Evolutionary conservation across 2,888 invertebrate genomes (phyloP).

Genomic region (Habroteleia sp.): DNA sequence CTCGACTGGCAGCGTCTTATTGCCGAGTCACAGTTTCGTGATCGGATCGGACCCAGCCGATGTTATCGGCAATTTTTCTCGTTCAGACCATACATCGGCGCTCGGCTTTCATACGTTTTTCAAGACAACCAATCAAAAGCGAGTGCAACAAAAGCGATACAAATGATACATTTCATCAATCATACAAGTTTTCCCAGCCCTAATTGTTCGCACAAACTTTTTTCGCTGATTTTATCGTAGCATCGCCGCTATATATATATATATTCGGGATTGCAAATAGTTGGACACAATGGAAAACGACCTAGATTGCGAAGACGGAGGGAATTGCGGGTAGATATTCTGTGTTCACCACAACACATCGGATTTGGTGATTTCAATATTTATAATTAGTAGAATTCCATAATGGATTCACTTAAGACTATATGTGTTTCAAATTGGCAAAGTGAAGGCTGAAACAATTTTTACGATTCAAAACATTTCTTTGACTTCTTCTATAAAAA

Average conservation of each 20-base stretch:
- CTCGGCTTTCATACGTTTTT: conserved; percentile 40
- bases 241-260: conserved; percentile 27
- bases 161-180: conserved; percentile 61
- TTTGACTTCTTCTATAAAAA: too few species aligned
- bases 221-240: conserved; percentile 44
- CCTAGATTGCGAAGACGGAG: conserved; percentile 30
- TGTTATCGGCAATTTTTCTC: conserved; percentile 59
- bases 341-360: too few species aligned
- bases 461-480: too few species aligned
- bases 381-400: too few species aligned
- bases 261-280: conserved; percentile 43
- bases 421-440: too few species aligned
- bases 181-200: conserved; percentile 56
- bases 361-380: conserved; percentile 17
- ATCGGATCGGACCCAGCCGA: conserved; percentile 53
- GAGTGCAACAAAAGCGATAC: conserved; percentile 50
- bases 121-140: conserved; percentile 56
- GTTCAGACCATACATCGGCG: conserved; percentile 28
- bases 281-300: conserved; percentile 37
- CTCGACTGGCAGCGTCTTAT: conserved; percentile 53
- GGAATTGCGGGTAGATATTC: too few species aligned
- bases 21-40: conserved; percentile 62
- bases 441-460: too few species aligned
- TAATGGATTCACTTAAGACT: too few species aligned
- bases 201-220: conserved; percentile 34